phyloP scores from a whole-genome alignment of 2,113 vertebrate genomes.

The Aleadryas rufinucha region DNA sequence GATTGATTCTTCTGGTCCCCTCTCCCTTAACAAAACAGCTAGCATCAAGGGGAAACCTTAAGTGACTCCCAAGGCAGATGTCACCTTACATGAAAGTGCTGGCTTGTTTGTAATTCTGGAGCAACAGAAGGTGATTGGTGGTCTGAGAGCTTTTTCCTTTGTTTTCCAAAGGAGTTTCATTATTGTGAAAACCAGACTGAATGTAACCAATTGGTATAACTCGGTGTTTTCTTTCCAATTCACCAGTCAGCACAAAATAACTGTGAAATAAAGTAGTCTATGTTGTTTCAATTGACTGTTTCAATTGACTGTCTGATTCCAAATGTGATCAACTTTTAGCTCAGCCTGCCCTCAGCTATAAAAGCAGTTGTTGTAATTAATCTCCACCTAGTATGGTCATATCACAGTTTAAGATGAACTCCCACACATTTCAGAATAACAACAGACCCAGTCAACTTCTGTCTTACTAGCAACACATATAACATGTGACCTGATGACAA shows the following conservation, averaged over 20 bases:
- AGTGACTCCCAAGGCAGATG: background rate
- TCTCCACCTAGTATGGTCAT: background rate
- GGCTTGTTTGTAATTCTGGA: background rate
- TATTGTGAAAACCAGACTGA: background rate
- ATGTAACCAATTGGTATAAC: background rate
- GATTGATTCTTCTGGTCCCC: background rate
- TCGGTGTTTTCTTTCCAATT: background rate
- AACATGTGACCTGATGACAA: background rate
- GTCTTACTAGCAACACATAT: background rate
- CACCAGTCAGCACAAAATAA: background rate
- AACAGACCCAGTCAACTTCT: background rate
- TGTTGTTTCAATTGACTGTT: background rate
- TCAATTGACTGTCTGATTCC: no score
- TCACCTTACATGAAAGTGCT: background rate
- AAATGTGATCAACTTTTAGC: background rate
- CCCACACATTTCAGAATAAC: background rate
- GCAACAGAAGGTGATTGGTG: background rate
- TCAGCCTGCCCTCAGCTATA: background rate
- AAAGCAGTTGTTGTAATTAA: background rate
- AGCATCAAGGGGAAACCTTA: background rate
- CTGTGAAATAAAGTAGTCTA: background rate
- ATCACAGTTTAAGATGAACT: background rate
- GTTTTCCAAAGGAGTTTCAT: background rate
- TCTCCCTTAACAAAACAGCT: background rate
- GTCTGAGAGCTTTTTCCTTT: background rate